phyloP scores from a whole-genome alignment of 1,140 invertebrate genomes.

The Megalonaias nervosa region DNA sequence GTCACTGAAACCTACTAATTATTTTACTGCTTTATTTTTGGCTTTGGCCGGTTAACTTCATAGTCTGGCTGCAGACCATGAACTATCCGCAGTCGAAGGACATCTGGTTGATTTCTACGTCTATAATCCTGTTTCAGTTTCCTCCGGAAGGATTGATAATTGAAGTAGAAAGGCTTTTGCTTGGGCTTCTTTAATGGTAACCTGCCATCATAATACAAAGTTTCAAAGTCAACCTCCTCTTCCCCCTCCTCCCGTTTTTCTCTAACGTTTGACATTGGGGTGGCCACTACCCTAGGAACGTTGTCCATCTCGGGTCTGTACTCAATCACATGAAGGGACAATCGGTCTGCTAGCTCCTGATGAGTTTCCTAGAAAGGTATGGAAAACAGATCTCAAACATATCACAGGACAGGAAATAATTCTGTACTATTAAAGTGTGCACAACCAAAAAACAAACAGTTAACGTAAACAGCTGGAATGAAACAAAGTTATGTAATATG shows the following conservation, averaged over 20 bases:
- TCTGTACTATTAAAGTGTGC: not conserved
- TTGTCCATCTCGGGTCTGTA: constrained; percentile 81
- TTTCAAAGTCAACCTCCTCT: constrained; percentile 80
- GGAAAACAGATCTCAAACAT: not conserved
- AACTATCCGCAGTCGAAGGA: constrained; percentile 16
- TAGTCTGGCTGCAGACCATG: constrained; percentile 26
- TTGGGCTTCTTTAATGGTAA: constrained; percentile 81
- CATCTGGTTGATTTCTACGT: constrained; percentile 42
- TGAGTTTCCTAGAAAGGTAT: constrained; percentile 82
- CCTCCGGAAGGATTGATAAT: constrained; percentile 77
- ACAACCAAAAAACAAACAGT: not conserved
- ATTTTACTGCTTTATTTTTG: no score
- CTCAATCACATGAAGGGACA: constrained; percentile 92
- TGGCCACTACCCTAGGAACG: constrained; percentile 88
- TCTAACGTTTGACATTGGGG: constrained; percentile 73
- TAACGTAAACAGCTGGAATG: not conserved
- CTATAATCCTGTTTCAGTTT: constrained; percentile 77
- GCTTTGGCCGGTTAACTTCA: constrained; percentile 5
- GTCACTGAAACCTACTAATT: no score
- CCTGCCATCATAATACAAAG: constrained; percentile 82
- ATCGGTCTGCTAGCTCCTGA: constrained; percentile 90
- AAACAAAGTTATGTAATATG: no score
- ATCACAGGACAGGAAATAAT: not conserved
- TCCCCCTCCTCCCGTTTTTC: constrained; percentile 69
- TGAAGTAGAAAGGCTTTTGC: constrained; percentile 80